Evolutionary conservation across 2,888 invertebrate genomes (phyloP), one percentile per base, ranked within the genome.

Genomic region (Mythimna loreyi): DNA sequence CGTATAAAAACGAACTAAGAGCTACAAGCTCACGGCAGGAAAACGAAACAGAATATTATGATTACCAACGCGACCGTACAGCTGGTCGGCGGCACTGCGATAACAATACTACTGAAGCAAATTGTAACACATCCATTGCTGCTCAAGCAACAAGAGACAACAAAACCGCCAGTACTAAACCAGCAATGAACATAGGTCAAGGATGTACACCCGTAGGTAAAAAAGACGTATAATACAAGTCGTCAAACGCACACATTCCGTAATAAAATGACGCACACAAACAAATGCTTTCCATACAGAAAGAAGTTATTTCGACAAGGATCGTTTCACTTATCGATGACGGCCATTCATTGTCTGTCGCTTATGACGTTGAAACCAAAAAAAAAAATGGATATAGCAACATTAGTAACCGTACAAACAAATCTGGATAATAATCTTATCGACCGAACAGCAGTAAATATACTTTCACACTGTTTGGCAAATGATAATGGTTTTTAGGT

Each of bases 31-130:
- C 85, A 87, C 87, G 92, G 90, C 90, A 90, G 91, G 89, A 90
- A 92, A 92, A 91, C 90, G 91, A 91, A 92, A 92, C 79, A 81
- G 80, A 82, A 82, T 92, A 40, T 40, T 40, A 91, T 89, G 91
- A 91, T 92, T 92, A 92, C 92, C 90, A 92, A 92, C 91, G 87
- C 88, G 82, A 82, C 72, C 84, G 86, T 91, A 91, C 93, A 93
- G 92, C 92, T 93, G 93, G 91, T 89, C 84, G 85, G 79, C 66
- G 67, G 76, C 76, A 80, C 80, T 63, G 74, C 70, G 68, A 68
- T 52, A 80, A 81, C 83, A 79, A 84, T 80, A 75, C 74, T 78
- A 69, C 72, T 30, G 43, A 57, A 61, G 33, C 30, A 72, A 43
- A n/a, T 21, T 28, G 40, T 40, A 28, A 43, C 25, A 23, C 16